Evolutionary conservation across 2,888 invertebrate species (phyloP).

Genomic region (Chloromyia formosa): DNA sequence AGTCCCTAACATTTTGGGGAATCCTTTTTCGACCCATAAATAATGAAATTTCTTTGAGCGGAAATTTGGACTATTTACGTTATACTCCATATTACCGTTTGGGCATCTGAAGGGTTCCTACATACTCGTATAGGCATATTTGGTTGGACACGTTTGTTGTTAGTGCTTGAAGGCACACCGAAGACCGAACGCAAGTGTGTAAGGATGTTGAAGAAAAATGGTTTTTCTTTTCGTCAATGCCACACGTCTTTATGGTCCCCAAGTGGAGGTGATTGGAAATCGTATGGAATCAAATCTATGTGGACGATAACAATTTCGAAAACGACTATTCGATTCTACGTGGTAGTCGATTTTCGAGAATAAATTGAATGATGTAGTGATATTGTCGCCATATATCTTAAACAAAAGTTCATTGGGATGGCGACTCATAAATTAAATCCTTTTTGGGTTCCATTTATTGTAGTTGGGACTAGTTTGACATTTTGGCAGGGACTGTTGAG

Average conservation of each 20-base stretch:
- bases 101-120: slow-evolving; percentile 12
- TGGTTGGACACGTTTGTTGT: background rate
- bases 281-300: background rate
- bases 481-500: background rate
- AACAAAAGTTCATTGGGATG: background rate
- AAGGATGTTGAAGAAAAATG: background rate
- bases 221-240: background rate
- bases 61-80: slow-evolving; percentile 39
- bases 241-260: background rate
- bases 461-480: background rate
- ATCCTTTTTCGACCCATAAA: slow-evolving; percentile 31
- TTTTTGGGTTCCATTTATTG: slow-evolving; percentile 1
- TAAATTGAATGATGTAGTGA: slow-evolving; percentile 33
- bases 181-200: background rate
- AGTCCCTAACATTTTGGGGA: background rate
- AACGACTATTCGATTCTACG: background rate
- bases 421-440: background rate
- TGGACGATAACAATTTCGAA: slow-evolving; percentile 1
- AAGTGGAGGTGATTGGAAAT: too few species aligned
- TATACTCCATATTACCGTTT: slow-evolving; percentile 11
- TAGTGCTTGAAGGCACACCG: background rate
- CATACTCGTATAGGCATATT: background rate
- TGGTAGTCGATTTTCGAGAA: background rate
- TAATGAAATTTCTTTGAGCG: slow-evolving; percentile 41
- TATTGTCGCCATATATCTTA: slow-evolving; percentile 35